These are phyloP conservation scores for Cyprinus carpio DNA, from an alignment of 2,113 vertebrate species.

Conservation along the genomic window DNA sequence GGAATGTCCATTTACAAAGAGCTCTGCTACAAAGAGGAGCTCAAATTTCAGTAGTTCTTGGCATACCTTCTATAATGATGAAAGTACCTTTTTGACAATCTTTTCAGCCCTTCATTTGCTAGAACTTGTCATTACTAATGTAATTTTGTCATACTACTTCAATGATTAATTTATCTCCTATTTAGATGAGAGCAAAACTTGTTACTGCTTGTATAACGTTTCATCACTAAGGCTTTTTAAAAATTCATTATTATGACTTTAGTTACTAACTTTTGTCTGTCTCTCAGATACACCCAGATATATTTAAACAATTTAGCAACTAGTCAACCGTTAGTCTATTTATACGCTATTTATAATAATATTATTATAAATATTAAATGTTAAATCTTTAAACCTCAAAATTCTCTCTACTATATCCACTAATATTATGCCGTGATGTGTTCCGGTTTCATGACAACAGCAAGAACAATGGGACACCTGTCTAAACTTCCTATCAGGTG, in stretches of 20 bases:
- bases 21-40: conserved; percentile 5
- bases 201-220: too few species aligned
- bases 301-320: background rate
- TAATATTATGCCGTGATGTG: conserved; percentile 46
- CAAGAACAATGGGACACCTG: conserved; percentile 64
- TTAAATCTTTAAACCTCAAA: conserved; percentile 1
- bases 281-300: background rate
- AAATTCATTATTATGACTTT: too few species aligned
- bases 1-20: conserved; percentile 27
- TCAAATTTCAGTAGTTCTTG: background rate
- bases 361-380: background rate
- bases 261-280: background rate
- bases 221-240: background rate
- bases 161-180: background rate
- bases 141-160: background rate
- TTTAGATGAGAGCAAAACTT: background rate
- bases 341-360: background rate
- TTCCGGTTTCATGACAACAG: conserved; percentile 57
- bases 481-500: conserved; percentile 64
- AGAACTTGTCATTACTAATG: background rate
- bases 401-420: conserved; percentile 58
- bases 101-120: background rate
- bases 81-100: background rate
- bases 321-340: background rate
- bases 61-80: background rate